Evolutionary conservation across 2,888 invertebrate species (phyloP), one percentile per base, ranked within the genome.

Genomic region (Ochropleura leucogaster): DNA sequence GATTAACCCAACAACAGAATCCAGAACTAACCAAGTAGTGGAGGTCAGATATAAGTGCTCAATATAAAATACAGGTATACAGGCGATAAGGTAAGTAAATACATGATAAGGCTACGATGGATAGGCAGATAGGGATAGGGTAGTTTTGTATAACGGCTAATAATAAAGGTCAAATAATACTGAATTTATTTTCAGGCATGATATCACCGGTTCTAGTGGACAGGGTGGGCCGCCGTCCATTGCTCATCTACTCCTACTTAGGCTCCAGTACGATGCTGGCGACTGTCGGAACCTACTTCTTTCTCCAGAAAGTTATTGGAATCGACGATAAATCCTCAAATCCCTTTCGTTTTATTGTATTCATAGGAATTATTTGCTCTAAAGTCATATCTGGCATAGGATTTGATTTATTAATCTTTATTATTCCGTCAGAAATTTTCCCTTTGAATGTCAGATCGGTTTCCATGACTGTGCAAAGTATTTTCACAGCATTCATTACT

Each of bases 391-490:
- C 94, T 0, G 93, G 90, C 7, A 71, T 95, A 12, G 97, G 97
- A 0, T 94, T 96, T 63, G 95, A 96, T 74, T 96, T 97, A 0
- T 85, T 97, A 67, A 91, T 96, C 0, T 95, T 95, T 66, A 93
- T 96, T 71, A 95, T 97, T 81, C 93, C 97, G 18, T 97, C 97
- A 0, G 97, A 97, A 89, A 91, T 97, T 12, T 97, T 97, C 79
- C 97, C 97, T 0, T 92, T 97, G 0, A 97, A 97, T 83, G 96
- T 97, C 0, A 97, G 97, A 86, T 96, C 97, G 2, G 90, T 95
- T 0, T 97, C 97, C 0, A 95, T 97, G 80, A 97, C 96, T 0
- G 85, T 95, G 8, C 89, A 96, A 0, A 97, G 94, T 73, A 90
- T 97, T 9, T 95, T 96, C 84, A 94, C 95, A 0, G 96, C 97